Evolutionary conservation across 2,113 vertebrate species (phyloP).

Genomic region (Chauna torquata): DNA sequence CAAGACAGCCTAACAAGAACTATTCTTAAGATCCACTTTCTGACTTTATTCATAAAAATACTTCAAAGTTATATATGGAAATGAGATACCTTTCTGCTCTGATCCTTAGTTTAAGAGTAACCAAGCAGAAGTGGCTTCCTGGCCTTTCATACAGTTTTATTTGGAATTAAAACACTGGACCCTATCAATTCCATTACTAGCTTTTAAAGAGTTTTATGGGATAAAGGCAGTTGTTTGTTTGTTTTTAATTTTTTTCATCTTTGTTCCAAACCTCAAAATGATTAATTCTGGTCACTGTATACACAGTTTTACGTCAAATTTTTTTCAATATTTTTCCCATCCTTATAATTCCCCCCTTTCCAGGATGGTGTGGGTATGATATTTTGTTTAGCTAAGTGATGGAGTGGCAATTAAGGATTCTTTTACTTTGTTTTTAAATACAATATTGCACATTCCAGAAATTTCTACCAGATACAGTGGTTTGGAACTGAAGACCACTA

Average conservation of each 20-base stretch:
- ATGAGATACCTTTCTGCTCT: slow-evolving; percentile 36
- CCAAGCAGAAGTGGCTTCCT: neutral
- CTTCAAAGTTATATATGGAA: slow-evolving; percentile 33
- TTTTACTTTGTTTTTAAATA: slow-evolving; percentile 44
- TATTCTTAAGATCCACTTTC: neutral
- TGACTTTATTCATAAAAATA: slow-evolving; percentile 15
- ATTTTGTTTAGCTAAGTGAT: slow-evolving; percentile 17
- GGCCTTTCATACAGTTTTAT: neutral
- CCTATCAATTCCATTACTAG: neutral
- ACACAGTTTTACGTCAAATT: neutral
- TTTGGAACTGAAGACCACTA: neutral
- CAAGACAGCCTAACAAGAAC: neutral
- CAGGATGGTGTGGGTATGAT: neutral
- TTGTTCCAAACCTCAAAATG: slow-evolving; percentile 2
- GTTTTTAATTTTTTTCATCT: neutral
- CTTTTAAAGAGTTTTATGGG: neutral
- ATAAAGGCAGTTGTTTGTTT: neutral
- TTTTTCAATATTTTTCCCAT: neutral
- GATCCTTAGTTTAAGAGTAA: neutral
- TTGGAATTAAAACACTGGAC: neutral
- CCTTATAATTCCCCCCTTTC: neutral
- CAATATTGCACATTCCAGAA: slow-evolving; percentile 26
- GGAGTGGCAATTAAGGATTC: neutral
- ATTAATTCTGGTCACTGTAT: neutral
- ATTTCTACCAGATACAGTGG: neutral